phyloP scores from a whole-genome alignment of 1,140 invertebrate genomes.

The Aphelenchoides fujianensis region DNA sequence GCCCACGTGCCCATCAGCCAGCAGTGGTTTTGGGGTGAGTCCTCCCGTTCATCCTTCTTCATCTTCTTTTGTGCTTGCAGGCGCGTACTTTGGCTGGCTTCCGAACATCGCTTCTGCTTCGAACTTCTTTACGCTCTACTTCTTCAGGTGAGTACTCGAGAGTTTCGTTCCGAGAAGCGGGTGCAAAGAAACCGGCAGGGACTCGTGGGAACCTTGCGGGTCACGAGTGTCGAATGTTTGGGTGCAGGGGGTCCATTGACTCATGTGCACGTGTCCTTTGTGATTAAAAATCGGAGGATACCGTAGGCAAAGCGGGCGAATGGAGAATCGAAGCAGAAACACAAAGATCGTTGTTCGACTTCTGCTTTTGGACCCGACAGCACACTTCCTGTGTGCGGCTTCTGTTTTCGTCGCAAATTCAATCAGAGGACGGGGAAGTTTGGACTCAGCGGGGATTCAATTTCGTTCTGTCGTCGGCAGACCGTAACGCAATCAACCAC shows the following conservation, averaged over 20 bases:
- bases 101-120: conserved; percentile 1
- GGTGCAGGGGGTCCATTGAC: too few species aligned
- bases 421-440: background rate
- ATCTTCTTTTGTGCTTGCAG: background rate
- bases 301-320: too few species aligned
- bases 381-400: too few species aligned
- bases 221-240: too few species aligned
- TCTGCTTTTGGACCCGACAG: too few species aligned
- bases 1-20: background rate
- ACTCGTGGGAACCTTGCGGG: background rate
- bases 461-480: background rate
- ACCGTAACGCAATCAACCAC: background rate
- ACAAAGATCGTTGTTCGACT: too few species aligned
- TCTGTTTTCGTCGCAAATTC: background rate
- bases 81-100: background rate
- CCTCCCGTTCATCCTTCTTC: background rate
- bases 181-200: too few species aligned
- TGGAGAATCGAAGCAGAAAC: too few species aligned
- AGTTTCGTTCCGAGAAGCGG: background rate
- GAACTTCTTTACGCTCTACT: conserved; percentile 10
- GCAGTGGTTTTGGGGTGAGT: conserved; percentile 4
- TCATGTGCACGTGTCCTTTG: too few species aligned
- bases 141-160: conserved; percentile 4
- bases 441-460: background rate
- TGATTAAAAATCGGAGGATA: too few species aligned